A percentile compares a stretch with the other conserved stretches of the same genome.
These are phyloP conservation scores for Steromphala cineraria DNA, from an alignment of 2,888 invertebrate species.

Conservation along the genomic window DNA sequence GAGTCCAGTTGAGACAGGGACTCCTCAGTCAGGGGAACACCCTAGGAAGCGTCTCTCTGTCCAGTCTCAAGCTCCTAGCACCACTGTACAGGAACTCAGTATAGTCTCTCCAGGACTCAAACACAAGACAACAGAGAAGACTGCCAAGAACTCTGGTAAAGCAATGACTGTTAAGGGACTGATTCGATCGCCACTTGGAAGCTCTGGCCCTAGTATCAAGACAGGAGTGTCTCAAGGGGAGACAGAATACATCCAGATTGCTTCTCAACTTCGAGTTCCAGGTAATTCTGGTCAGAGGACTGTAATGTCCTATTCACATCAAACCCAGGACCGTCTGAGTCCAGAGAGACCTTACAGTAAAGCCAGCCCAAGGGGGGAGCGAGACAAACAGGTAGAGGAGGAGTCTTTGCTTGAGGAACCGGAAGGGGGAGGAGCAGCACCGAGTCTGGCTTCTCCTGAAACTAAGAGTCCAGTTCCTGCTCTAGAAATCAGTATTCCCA, in stretches of 20 bases:
- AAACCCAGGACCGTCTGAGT: constrained; percentile 9
- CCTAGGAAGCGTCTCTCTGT: background rate
- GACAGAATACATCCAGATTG: constrained; percentile 64
- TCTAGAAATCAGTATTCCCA: constrained; percentile 63
- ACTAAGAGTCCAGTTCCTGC: constrained; percentile 35
- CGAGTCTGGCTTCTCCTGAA: constrained; percentile 27
- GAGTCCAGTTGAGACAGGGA: background rate
- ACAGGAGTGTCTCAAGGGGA: constrained; percentile 42
- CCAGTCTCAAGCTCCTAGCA: constrained; percentile 13
- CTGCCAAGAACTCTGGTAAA: background rate
- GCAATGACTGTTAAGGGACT: background rate
- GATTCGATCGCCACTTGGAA: background rate
- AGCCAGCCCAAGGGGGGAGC: constrained; percentile 19
- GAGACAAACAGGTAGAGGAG: background rate
- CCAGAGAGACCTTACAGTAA: constrained; percentile 40
- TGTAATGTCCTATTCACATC: background rate
- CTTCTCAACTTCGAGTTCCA: constrained; percentile 49
- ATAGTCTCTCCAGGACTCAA: constrained; percentile 13
- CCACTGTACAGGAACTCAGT: constrained; percentile 19
- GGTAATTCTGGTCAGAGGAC: background rate
- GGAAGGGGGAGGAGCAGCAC: constrained; percentile 12
- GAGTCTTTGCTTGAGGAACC: constrained; percentile 4
- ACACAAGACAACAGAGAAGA: background rate
- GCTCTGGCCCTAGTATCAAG: constrained; percentile 30
- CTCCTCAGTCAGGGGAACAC: constrained; percentile 1